A percentile compares a stretch with the other conserved stretches of the same genome.
These are phyloP conservation scores for Eulemur mongoz DNA, from an alignment of 2,797 vertebrate genomes.

Conservation along the genomic window DNA sequence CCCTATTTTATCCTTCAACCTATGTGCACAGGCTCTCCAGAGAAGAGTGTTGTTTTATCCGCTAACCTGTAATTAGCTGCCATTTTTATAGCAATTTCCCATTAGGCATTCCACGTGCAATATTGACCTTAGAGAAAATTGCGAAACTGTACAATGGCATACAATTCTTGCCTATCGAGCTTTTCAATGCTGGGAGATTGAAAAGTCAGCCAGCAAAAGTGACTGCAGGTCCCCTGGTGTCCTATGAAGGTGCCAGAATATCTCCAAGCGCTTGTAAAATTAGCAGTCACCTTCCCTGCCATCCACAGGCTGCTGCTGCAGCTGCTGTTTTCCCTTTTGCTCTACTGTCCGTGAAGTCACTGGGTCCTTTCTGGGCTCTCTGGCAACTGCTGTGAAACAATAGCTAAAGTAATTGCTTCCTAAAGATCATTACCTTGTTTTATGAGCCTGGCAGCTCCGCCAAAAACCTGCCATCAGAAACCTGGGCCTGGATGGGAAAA, in stretches of 20 bases:
- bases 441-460: not conserved
- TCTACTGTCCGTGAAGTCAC: not conserved
- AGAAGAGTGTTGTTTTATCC: slow-evolving; percentile 66
- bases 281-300: not conserved
- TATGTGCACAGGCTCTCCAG: slow-evolving; percentile 47
- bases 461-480: slow-evolving; percentile 19
- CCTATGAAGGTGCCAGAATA: not conserved
- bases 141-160: not conserved
- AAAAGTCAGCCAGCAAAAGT: not conserved
- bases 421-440: not conserved
- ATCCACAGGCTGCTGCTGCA: not conserved
- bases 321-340: not conserved
- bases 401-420: not conserved
- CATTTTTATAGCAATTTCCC: slow-evolving; percentile 36
- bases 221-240: not conserved
- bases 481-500: not conserved
- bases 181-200: not conserved
- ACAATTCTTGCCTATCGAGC: not conserved
- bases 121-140: slow-evolving; percentile 35
- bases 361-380: not conserved
- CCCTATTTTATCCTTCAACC: slow-evolving; percentile 55
- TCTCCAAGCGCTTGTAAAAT: not conserved
- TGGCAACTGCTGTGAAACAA: not conserved
- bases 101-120: not conserved
- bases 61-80: slow-evolving; percentile 55